Evolutionary conservation across 2,113 vertebrate species (phyloP).

Genomic region (Litocranius walleri): DNA sequence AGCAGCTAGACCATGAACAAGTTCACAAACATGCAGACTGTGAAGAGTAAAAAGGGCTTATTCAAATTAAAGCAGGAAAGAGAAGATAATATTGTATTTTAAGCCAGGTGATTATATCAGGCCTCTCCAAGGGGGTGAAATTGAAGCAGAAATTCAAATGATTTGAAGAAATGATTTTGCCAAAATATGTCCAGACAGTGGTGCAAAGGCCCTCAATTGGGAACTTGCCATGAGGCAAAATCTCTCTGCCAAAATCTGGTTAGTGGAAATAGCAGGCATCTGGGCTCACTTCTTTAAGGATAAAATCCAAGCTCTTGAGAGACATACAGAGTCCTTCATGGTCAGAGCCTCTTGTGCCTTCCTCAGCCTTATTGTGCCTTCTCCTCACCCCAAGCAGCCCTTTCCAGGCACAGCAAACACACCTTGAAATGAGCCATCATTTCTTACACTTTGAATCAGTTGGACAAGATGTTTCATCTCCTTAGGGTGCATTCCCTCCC

Average conservation of each 20-base stretch:
- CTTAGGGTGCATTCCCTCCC: background rate
- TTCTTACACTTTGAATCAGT: background rate
- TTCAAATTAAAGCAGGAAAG: background rate
- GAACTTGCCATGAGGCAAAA: background rate
- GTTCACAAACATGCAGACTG: background rate
- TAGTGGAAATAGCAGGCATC: background rate
- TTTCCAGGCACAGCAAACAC: background rate
- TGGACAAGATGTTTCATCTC: background rate
- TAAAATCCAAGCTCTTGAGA: background rate
- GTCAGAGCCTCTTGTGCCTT: background rate
- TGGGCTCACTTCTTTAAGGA: background rate
- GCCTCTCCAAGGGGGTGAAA: background rate
- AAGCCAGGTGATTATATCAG: background rate
- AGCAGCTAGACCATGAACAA: background rate
- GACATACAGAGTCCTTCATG: background rate
- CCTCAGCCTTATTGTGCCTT: background rate
- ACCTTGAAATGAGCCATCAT: background rate
- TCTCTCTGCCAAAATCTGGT: background rate
- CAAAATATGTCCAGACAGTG: background rate
- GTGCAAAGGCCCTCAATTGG: background rate
- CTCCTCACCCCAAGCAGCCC: background rate
- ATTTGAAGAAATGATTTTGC: background rate
- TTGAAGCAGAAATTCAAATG: background rate
- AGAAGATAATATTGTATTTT: background rate
- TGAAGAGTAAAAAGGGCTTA: background rate